A percentile compares a stretch with the other conserved stretches of the same genome.
phyloP scores from a whole-genome alignment of 1,140 invertebrate genomes.

The Homalodisca vitripennis region DNA sequence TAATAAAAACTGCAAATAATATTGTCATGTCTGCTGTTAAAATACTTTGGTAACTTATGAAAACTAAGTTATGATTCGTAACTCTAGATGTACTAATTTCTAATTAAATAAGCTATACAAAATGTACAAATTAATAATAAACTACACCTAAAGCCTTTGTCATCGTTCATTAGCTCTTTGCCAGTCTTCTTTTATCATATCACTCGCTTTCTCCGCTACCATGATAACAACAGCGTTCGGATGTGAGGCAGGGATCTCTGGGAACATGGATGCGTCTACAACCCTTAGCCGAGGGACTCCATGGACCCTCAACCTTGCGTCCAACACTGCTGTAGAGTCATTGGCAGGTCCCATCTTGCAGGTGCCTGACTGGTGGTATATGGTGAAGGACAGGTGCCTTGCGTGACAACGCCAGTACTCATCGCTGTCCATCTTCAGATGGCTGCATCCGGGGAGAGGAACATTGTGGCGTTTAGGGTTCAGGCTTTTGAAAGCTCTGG shows the following conservation, averaged over 20 bases:
- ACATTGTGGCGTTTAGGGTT: constrained; percentile 59
- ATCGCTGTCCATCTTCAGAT: constrained; percentile 60
- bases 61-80: too few species aligned
- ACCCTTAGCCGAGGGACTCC: constrained; percentile 61
- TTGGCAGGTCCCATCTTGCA: constrained; percentile 62
- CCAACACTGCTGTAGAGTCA: constrained; percentile 60
- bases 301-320: constrained; percentile 57
- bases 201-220: constrained; percentile 67
- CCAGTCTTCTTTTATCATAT: constrained; percentile 57
- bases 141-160: too few species aligned
- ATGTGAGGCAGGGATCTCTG: constrained; percentile 58
- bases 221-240: constrained; percentile 66
- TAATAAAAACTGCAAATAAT: too few species aligned
- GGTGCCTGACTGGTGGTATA: constrained; percentile 59
- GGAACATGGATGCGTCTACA: constrained; percentile 66
- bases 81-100: too few species aligned
- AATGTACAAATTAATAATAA: too few species aligned
- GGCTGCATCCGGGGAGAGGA: constrained; percentile 57
- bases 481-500: constrained; percentile 44
- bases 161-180: constrained; percentile 5
- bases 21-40: too few species aligned
- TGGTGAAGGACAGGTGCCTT: constrained; percentile 46
- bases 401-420: constrained; percentile 72
- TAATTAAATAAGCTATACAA: too few species aligned
- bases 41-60: too few species aligned